Evolutionary conservation across 2,113 vertebrate genomes (phyloP).

Genomic region (Piprites chloris): DNA sequence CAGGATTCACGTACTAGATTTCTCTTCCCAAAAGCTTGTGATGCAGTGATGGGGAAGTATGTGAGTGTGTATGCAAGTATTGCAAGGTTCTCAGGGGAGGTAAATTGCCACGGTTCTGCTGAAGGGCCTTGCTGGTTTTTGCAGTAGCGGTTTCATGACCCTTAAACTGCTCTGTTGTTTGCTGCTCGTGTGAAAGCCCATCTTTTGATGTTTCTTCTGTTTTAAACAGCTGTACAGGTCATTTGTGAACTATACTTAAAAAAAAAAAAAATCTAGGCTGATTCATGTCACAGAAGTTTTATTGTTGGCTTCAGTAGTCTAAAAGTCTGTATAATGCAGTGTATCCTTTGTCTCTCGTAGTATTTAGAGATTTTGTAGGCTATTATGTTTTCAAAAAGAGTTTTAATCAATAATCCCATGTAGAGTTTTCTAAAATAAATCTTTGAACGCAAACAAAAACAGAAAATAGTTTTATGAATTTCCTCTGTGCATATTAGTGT

Average conservation of each 20-base stretch:
- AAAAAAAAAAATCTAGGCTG: neutral
- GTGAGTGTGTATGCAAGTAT: neutral
- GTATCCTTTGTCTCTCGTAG: neutral
- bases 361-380: neutral
- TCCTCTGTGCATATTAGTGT: neutral
- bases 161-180: neutral
- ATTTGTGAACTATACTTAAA: neutral
- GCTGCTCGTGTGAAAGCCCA: neutral
- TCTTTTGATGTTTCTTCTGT: neutral
- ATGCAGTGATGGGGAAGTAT: neutral
- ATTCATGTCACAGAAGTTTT: neutral
- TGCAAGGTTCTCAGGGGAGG: neutral
- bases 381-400: neutral
- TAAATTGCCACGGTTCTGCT: neutral
- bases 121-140: neutral
- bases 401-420: neutral
- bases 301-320: neutral
- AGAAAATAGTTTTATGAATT: neutral
- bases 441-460: neutral
- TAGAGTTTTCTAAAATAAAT: neutral
- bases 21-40: neutral
- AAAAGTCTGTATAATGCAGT: neutral
- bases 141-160: neutral
- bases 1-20: neutral
- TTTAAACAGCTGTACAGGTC: neutral